Evolutionary conservation across 2,888 invertebrate genomes (phyloP), one percentile per base, ranked within the genome.

Genomic region (Drosophila leonis): DNA sequence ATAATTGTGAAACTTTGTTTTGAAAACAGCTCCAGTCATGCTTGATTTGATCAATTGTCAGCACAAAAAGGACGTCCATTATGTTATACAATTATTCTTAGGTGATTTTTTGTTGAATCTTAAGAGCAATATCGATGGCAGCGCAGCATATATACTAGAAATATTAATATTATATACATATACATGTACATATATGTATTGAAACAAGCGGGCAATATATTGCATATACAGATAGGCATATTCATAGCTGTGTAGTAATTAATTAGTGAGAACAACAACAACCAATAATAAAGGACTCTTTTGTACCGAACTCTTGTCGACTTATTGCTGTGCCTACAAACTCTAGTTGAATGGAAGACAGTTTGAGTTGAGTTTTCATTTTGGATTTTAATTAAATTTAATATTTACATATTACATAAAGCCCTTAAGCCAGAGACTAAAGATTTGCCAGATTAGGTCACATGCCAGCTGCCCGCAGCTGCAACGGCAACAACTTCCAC

Each of bases 211-310:
- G 46, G 51, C 51, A 56, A 51, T 61, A 60, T 42, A 55, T 57
- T 54, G 54, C 52, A 68, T 10, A 29, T 41, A 49, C 9, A 42
- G 2, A 46, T 59, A 61, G 20, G 42, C 49, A 51, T 55, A 60
- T 39, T 35, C 33, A 52, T 61, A 41, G 8, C 46, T 31, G 59
- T 64, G 49, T 39, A 64, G 59, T 56, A 55, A 37, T 39, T 42
- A 46, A 54, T 52, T 68, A 70, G 79, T 48, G 42, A 72, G 33
- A n/a, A 55, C 48, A 60, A 41, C 41, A 42, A 12, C 12, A 24
- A 44, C 2, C 13, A 24, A 42, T 42, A 83, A 82, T 82, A 84
- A 82, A 82, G 72, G 65, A 75, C 75, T 63, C 66, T 77, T 80
- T 82, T 83, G 75, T 83, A 86, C 81, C 72, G 37, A 63, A 27